These are phyloP conservation scores for Xenopus laevis DNA, from an alignment of 2,113 vertebrate genomes.

Conservation along the genomic window DNA sequence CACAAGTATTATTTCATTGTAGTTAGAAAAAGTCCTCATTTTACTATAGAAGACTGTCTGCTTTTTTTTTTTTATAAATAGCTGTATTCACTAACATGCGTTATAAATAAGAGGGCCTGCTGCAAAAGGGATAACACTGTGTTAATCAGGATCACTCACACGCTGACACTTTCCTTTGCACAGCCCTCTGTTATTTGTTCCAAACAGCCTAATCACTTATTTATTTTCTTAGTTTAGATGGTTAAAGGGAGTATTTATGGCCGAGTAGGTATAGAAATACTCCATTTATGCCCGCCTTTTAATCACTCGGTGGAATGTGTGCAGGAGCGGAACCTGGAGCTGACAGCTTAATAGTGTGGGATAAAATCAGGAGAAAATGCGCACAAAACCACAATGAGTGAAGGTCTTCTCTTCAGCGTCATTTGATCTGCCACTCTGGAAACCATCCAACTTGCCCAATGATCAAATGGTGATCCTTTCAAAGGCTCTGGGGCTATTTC, in stretches of 20 bases:
- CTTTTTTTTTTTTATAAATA: not conserved
- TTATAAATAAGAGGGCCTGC: not conserved
- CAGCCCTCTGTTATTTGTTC: slow-evolving; percentile 11
- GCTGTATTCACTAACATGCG: not conserved
- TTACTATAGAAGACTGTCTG: not conserved
- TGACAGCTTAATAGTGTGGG: slow-evolving; percentile 16
- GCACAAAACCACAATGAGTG: not conserved
- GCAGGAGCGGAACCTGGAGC: not conserved
- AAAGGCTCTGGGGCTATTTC: not conserved
- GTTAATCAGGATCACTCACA: not conserved
- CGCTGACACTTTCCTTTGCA: not conserved
- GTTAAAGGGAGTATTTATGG: slow-evolving; percentile 14
- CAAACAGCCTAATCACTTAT: slow-evolving; percentile 19
- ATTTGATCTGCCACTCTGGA: slow-evolving; percentile 1
- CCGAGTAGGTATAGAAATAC: slow-evolving; percentile 5
- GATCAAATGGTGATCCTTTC: slow-evolving; percentile 22
- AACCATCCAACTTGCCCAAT: slow-evolving; percentile 4
- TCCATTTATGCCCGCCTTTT: not conserved
- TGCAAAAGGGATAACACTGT: not conserved
- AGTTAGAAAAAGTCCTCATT: not conserved
- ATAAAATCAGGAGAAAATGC: not conserved
- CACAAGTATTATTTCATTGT: not conserved
- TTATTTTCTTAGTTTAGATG: not conserved
- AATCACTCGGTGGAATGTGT: slow-evolving; percentile 19
- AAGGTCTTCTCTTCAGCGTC: not conserved